Evolutionary conservation across 2,113 vertebrate genomes (phyloP).

Genomic region (Oncorhynchus mykiss): DNA sequence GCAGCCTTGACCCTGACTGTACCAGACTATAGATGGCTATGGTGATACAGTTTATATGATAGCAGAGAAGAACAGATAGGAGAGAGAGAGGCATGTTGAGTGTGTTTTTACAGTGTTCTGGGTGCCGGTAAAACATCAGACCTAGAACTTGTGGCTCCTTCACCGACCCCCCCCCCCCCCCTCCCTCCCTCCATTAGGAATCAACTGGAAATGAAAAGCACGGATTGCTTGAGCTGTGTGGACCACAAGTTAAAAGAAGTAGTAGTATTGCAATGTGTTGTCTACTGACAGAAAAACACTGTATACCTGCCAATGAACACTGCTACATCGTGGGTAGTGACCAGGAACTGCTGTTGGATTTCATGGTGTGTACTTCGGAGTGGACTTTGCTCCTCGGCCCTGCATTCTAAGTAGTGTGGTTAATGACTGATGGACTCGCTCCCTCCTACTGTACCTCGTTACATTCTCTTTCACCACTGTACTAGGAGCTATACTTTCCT

Average conservation of each 20-base stretch:
- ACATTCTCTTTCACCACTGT: background rate
- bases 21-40: background rate
- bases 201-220: background rate
- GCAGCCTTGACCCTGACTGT: background rate
- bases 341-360: background rate
- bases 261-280: too few relatives aligned
- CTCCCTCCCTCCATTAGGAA: too few relatives aligned
- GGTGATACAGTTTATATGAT: background rate
- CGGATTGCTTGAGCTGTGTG: background rate
- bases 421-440: constrained; percentile 59
- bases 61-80: constrained; percentile 1
- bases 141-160: background rate
- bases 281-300: background rate
- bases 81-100: background rate
- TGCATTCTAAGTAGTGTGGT: constrained; percentile 2
- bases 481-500: constrained; percentile 15
- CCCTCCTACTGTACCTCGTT: constrained; percentile 35
- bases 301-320: too few relatives aligned
- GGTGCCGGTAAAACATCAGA: background rate
- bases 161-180: background rate
- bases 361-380: background rate
- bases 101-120: too few relatives aligned
- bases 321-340: background rate
- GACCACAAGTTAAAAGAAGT: background rate
- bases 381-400: constrained; percentile 57